phyloP scores from a whole-genome alignment of 1,140 invertebrate species.

The Thaumatotibia leucotreta region DNA sequence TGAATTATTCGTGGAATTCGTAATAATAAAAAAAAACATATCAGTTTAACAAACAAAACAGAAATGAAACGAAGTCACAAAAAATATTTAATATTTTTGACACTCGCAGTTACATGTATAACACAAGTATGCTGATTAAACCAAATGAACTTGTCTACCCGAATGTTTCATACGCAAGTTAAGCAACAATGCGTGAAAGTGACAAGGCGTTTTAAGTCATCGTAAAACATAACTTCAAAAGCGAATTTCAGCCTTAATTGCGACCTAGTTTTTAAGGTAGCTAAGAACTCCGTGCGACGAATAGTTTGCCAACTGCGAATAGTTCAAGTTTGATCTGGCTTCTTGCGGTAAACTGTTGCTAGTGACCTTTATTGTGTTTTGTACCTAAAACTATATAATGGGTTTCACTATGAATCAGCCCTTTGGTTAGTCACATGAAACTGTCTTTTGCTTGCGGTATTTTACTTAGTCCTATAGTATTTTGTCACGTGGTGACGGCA shows the following conservation, averaged over 20 bases:
- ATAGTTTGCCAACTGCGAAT: slow-evolving; percentile 3
- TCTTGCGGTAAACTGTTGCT: neutral
- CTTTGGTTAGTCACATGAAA: no score
- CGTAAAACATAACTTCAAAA: slow-evolving; percentile 14
- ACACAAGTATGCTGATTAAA: no score
- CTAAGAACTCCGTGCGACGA: neutral
- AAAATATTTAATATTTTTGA: no score
- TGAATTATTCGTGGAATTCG: no score
- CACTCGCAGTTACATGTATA: no score
- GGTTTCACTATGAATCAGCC: neutral
- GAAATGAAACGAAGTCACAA: no score
- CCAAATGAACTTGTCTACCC: neutral
- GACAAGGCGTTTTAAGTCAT: slow-evolving; percentile 13
- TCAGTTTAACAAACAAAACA: no score
- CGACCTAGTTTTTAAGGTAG: slow-evolving; percentile 10
- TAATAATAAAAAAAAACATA: no score
- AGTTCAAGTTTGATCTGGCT: neutral
- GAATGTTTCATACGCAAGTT: neutral
- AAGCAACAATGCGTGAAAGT: slow-evolving; percentile 13
- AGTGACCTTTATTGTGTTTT: neutral
- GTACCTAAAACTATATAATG: neutral
- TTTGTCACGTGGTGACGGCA: no score
- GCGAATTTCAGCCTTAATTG: slow-evolving; percentile 12
- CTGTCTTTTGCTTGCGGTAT: no score
- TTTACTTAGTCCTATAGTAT: no score